phyloP scores from a whole-genome alignment of 2,113 vertebrate genomes.

The Cromileptes altivelis region DNA sequence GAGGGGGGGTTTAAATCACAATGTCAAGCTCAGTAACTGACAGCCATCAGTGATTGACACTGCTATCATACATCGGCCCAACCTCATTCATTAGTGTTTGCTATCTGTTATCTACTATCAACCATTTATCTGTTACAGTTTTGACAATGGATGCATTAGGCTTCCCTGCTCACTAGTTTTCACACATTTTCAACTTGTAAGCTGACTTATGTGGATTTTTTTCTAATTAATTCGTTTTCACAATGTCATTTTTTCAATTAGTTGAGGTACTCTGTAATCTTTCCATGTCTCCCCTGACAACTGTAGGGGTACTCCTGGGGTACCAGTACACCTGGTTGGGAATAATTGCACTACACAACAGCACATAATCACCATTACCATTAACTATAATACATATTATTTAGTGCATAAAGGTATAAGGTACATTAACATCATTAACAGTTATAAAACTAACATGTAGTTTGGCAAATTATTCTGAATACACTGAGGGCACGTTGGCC shows the following conservation, averaged over 20 bases:
- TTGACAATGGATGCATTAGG: no score
- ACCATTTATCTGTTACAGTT: no score
- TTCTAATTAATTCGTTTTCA: not conserved
- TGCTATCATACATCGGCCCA: no score
- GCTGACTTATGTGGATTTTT: not conserved
- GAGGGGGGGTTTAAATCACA: no score
- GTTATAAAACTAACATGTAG: not conserved
- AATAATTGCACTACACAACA: not conserved
- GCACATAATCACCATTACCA: not conserved
- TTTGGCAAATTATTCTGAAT: not conserved
- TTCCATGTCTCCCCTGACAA: not conserved
- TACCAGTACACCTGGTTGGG: not conserved
- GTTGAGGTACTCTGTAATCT: not conserved
- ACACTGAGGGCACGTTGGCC: slow-evolving; percentile 2
- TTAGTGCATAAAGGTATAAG: not conserved
- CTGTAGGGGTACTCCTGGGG: not conserved
- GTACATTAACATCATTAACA: not conserved
- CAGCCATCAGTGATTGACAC: no score
- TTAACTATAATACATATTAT: not conserved
- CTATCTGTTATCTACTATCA: no score
- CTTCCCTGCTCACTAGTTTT: not conserved
- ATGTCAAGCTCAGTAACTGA: no score
- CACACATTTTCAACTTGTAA: not conserved
- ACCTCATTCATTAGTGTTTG: no score
- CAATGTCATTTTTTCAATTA: not conserved